Conservation (phyloP, 2,797 vertebrate genomes). For the Gadopsis marmoratus region DNA sequence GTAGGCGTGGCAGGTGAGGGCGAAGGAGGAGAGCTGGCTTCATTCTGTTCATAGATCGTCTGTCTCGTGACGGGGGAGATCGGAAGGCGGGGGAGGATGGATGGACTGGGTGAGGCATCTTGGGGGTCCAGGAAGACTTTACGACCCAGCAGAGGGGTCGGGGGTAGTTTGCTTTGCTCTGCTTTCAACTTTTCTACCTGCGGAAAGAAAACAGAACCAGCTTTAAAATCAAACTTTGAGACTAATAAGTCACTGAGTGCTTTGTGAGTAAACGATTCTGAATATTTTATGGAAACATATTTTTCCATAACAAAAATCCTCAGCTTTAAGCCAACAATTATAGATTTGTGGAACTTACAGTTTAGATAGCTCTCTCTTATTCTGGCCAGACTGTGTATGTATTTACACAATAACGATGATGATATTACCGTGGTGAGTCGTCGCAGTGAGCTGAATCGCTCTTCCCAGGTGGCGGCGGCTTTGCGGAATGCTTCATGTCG, state of each 20-base stretch:
- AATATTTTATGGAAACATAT: background rate
- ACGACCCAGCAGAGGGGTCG: conserved; percentile 91
- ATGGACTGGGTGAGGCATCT: conserved; percentile 72
- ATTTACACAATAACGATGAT: background rate
- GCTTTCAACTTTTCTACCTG: conserved; percentile 94
- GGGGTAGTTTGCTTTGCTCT: conserved; percentile 91
- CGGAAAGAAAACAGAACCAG: background rate
- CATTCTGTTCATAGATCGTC: conserved; percentile 88
- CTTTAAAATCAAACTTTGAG: background rate
- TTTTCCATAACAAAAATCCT: background rate
- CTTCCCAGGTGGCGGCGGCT: conserved; percentile 94
- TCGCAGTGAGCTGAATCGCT: conserved; percentile 94
- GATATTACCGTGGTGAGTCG: conserved; percentile 91
- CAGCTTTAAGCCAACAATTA: background rate
- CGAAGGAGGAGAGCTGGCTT: conserved; percentile 78
- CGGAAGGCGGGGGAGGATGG: conserved; percentile 82
- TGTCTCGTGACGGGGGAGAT: conserved; percentile 84
- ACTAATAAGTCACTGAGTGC: background rate
- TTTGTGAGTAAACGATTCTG: background rate
- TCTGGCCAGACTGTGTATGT: background rate
- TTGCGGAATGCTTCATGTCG: conserved; percentile 94
- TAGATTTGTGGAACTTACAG: background rate
- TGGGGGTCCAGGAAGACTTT: conserved; percentile 92
- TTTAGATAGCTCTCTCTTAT: background rate
- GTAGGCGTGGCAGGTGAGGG: conserved; percentile 70